Conservation (phyloP, 2,797 vertebrate species). For the Mycteria americana region DNA sequence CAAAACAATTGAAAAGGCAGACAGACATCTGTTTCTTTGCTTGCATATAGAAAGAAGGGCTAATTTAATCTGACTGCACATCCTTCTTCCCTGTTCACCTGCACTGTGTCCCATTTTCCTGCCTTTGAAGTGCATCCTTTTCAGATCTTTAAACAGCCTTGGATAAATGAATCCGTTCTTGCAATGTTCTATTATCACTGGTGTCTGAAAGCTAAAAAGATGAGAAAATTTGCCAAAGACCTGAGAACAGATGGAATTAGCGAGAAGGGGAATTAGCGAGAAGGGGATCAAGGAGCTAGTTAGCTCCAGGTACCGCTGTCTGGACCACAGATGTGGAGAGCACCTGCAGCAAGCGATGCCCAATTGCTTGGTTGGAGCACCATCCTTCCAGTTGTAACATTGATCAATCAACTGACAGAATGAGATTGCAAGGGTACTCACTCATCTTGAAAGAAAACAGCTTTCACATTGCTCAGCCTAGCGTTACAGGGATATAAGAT, state of each 20-base stretch:
- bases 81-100: neutral
- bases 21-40: neutral
- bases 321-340: neutral
- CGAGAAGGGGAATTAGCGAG: neutral
- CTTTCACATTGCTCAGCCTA: neutral
- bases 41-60: neutral
- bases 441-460: neutral
- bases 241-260: neutral
- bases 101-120: neutral
- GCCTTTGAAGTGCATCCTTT: neutral
- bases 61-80: neutral
- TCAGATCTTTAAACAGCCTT: neutral
- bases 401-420: neutral
- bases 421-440: neutral
- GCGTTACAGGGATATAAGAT: rapidly evolving
- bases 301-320: neutral
- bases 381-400: neutral
- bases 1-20: neutral
- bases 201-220: neutral
- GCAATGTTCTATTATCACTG: neutral
- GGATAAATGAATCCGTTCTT: neutral
- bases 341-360: neutral
- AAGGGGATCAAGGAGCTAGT: neutral
- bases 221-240: neutral
- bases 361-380: neutral